Evolutionary conservation across 2,113 vertebrate genomes (phyloP).

Genomic region (Meles meles): DNA sequence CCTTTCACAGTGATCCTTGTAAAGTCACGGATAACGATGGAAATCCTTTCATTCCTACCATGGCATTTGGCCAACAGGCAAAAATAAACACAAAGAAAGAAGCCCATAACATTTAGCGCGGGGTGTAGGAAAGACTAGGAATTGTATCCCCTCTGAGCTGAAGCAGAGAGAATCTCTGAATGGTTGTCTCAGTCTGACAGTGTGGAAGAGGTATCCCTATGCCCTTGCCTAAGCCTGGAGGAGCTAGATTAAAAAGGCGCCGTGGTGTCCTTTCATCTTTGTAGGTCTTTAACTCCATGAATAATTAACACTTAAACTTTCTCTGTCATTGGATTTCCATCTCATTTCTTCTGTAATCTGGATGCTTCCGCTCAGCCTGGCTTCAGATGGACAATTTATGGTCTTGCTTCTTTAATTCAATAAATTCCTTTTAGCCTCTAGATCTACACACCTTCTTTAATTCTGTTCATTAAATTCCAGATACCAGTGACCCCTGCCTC

Average conservation of each 20-base stretch:
- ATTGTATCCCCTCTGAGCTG: neutral
- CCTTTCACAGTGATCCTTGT: neutral
- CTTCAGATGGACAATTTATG: neutral
- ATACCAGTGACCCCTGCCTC: neutral
- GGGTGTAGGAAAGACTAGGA: neutral
- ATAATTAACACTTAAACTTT: neutral
- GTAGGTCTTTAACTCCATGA: neutral
- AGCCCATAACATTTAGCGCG: neutral
- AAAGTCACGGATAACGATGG: slow-evolving; percentile 8
- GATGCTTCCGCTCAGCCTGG: neutral
- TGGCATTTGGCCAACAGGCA: neutral
- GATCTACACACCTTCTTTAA: neutral
- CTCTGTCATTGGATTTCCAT: neutral
- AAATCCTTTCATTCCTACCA: neutral
- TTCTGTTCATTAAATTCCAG: neutral
- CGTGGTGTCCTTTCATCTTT: neutral
- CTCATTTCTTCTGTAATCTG: neutral
- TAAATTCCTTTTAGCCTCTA: neutral
- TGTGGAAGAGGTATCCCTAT: neutral
- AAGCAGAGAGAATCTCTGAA: neutral
- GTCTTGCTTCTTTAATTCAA: neutral
- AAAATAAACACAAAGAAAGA: neutral
- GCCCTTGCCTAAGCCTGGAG: too few species aligned
- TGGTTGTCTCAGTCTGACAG: neutral
- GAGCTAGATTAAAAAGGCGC: neutral